Evolutionary conservation across 2,113 vertebrate genomes (phyloP), one percentile per base, ranked within the genome.

Genomic region (Epinephelus lanceolatus): DNA sequence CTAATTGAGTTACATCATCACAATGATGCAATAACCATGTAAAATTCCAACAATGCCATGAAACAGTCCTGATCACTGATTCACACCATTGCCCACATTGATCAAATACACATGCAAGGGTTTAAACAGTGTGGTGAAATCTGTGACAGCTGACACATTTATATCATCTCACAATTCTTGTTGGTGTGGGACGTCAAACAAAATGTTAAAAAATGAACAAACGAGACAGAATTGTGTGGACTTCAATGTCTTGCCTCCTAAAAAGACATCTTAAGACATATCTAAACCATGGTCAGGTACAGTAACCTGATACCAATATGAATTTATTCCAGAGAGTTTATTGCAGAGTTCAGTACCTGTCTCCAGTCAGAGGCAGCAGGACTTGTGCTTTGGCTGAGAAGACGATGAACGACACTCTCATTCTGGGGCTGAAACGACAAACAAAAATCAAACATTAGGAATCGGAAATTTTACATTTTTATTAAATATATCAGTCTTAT

Each of bases 361-460:
- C 95, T 96, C 97, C 97, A 19, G 98, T 99, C 82, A 99, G 94
- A 27, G 96, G 96, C 89, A 99, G 91, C 81, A 98, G 95, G 78
- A 96, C 80, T 0, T 88, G 89, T 3, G 97, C 97, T 89, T 85
- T 89, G 33, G 95, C 92, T 14, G 98, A 98, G 94, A 99, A 99
- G 42, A 98, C 97, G 42, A 99, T 98, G 86, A 98, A 98, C 0
- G 98, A 99, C 25, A 99, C 92, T 88, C 96, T 97, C 97, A 97
- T 97, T 51, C 96, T 96, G 45, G 97, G 97, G 93, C 98, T 99
- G 93, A 40, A 76, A 89, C 88, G 69, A 72, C 80, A 91, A 85
- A 85, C 4, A 91, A 15, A 56, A 71, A 57, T 5, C 42, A 5
- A 18, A 27, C 10, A 67, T 3, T 45, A 76, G 42, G 2, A 81